Evolutionary conservation across 2,888 invertebrate genomes (phyloP).

Genomic region (Pediacus dermestoides): DNA sequence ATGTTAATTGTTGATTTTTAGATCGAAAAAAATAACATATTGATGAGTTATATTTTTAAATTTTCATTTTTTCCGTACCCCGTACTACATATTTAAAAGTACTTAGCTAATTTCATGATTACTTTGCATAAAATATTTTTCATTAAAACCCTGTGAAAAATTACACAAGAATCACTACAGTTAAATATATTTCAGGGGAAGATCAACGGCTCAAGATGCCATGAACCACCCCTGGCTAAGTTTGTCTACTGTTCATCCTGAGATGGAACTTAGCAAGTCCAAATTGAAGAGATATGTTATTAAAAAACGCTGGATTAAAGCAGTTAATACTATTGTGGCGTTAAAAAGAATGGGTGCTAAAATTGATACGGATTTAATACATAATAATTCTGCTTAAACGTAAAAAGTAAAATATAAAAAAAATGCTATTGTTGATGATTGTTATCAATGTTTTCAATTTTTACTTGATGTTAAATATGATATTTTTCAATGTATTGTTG

Average conservation of each 20-base stretch:
- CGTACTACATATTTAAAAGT: too few species aligned
- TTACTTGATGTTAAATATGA: too few species aligned
- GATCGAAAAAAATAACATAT: too few species aligned
- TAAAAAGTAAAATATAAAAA: constrained; percentile 1
- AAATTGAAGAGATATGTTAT: constrained; percentile 85
- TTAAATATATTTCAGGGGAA: constrained; percentile 56
- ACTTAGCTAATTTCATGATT: neutral
- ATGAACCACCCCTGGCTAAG: constrained; percentile 78
- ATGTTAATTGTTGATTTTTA: too few species aligned
- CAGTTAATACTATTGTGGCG: constrained; percentile 83
- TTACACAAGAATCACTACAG: neutral
- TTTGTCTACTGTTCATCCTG: constrained; percentile 59
- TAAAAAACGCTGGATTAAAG: constrained; percentile 87
- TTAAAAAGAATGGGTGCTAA: constrained; percentile 82
- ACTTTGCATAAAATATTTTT: constrained; percentile 5
- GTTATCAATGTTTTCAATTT: too few species aligned
- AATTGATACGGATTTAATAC: constrained; percentile 55
- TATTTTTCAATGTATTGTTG: too few species aligned
- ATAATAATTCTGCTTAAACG: constrained; percentile 12
- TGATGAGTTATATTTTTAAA: too few species aligned
- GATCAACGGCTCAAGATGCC: constrained; percentile 68
- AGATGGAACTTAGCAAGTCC: constrained; percentile 70
- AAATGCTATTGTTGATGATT: too few species aligned
- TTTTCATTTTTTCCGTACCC: too few species aligned
- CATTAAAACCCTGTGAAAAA: constrained; percentile 1